Base-by-base conservation (phyloP, 2,113 vertebrate genomes). In the Dissostichus mawsoni region DNA sequence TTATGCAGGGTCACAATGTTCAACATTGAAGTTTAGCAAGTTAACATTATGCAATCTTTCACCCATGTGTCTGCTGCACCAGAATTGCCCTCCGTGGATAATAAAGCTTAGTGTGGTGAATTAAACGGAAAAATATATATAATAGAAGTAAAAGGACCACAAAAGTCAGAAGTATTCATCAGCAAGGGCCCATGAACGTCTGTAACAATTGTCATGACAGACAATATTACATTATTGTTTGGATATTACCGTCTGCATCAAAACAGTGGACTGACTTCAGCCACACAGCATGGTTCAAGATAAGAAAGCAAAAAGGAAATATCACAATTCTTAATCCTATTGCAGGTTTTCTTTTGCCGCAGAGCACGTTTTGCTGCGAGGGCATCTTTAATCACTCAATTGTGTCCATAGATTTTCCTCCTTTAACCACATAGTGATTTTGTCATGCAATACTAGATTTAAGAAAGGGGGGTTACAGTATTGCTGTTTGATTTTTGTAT, bases 391-490 rank as follows among this genome's bases (percentile, higher is more conserved):
- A 50, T 25, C 20, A 16, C 23, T 51, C 16, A 10, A n/a, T 74
- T 55, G 45, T n/a, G 29, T 62, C 29, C 18, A 51, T 63, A 48
- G 3, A 2, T 41, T 41, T 77, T 66, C n/a, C 14, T 17, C 3
- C 20, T 41, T 77, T 69, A 59, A 59, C 41, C 6, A 25, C n/a
- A 59, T 50, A 47, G 58, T 13, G 4, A 50, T 59, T 55, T 9
- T 63, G 11, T 81, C 14, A 45, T 78, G 8, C 48, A 25, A 70
- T 20, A 33, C 11, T 33, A 63, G 16, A 53, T 47, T 36, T 41
- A 66, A 48, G 59, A 62, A 48, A 41, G 36, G 36, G 10, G 25
- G 23, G 50, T 55, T 50, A 52, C 8, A 23, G 18, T 80, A 36
- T 65, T 65, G 1, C 11, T 56, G 48, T 64, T 59, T 44, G 10